Percentiles rank a stretch among this genome's conserved stretches.
Evolutionary conservation across 2,113 vertebrate species (phyloP).

Genomic region (Mormyrus lacerda): DNA sequence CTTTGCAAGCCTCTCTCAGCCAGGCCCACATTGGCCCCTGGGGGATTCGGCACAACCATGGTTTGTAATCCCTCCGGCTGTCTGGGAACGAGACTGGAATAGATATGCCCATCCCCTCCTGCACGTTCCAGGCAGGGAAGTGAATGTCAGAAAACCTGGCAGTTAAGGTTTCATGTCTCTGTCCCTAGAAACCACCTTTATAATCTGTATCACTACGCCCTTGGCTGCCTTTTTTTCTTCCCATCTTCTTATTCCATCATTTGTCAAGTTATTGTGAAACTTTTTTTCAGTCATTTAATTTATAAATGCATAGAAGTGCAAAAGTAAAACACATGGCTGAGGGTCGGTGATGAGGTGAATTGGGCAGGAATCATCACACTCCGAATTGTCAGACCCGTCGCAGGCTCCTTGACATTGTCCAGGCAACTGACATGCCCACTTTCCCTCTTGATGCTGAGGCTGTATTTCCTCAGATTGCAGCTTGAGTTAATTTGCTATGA

Average conservation of each 20-base stretch:
- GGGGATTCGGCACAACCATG: neutral
- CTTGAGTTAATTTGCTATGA: neutral
- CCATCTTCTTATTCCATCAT: neutral
- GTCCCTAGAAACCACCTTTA: neutral
- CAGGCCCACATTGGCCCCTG: neutral
- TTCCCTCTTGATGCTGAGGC: neutral
- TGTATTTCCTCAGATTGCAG: neutral
- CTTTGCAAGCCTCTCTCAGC: neutral
- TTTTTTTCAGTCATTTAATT: neutral
- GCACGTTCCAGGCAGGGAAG: neutral
- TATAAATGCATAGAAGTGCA: neutral
- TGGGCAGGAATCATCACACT: neutral
- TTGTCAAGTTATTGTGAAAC: neutral
- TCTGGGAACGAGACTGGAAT: neutral
- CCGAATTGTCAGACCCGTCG: neutral
- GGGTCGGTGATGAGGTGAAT: neutral
- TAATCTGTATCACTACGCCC: neutral
- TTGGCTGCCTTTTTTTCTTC: neutral
- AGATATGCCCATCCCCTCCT: neutral
- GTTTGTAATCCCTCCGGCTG: slow-evolving; percentile 1
- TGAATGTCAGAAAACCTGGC: neutral
- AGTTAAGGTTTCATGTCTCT: neutral
- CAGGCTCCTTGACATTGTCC: neutral
- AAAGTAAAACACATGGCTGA: neutral
- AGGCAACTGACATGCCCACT: neutral